Evolutionary conservation across 2,113 vertebrate genomes (phyloP).

Genomic region (Antennarius striatus): DNA sequence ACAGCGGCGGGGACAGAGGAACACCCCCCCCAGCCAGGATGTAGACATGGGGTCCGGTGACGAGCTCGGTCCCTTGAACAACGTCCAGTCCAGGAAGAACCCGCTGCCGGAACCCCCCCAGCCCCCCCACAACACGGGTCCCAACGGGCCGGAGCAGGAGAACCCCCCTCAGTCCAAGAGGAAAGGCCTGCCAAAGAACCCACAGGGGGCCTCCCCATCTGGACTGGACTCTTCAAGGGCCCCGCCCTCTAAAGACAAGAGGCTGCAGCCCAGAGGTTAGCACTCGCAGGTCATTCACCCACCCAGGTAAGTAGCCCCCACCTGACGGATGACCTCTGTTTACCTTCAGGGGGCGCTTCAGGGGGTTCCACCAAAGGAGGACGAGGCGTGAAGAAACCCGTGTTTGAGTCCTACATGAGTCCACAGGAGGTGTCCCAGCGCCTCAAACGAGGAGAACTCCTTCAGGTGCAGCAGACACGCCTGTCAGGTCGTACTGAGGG

Average conservation of each 20-base stretch:
- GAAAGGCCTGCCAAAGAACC: conserved; percentile 47
- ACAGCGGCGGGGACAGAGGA: conserved; percentile 56
- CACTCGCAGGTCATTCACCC: not conserved
- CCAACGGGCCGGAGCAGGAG: conserved; percentile 50
- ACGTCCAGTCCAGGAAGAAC: conserved; percentile 27
- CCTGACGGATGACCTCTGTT: conserved; percentile 24
- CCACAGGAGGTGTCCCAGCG: conserved; percentile 87
- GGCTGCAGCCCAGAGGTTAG: conserved; percentile 49
- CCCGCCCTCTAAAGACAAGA: conserved; percentile 44
- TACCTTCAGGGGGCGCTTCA: conserved; percentile 54
- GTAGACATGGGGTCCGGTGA: conserved; percentile 78
- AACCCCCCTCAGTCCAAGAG: conserved; percentile 61
- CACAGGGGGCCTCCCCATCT: conserved; percentile 3
- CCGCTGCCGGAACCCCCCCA: not conserved
- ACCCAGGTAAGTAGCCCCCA: not conserved
- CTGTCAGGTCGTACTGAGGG: no score
- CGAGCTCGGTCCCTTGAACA: conserved; percentile 49
- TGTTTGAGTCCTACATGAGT: conserved; percentile 91
- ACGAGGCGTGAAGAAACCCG: conserved; percentile 83
- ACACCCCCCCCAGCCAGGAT: conserved; percentile 66
- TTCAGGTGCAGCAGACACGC: conserved; percentile 81
- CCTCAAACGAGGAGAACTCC: conserved; percentile 90
- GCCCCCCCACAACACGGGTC: conserved; percentile 22
- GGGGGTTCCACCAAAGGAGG: conserved; percentile 76
- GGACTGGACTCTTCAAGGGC: conserved; percentile 32